These are phyloP conservation scores for Hydractinia symbiolongicarpus DNA, from an alignment of 30 jellyfish, hydroid and myxozoan genomes.

Conservation along the genomic window DNA sequence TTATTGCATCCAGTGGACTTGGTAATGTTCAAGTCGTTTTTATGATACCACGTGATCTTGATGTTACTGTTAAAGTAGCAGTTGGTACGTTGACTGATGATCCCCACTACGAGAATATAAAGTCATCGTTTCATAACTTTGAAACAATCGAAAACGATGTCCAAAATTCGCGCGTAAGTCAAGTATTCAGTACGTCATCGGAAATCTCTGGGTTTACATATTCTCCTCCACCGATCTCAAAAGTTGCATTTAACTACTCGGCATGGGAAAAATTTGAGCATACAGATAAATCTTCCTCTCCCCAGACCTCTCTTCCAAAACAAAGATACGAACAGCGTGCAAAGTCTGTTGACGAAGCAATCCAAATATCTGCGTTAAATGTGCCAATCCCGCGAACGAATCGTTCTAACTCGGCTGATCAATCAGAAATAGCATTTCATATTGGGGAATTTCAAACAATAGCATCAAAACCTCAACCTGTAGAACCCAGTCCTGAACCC, in stretches of 20 bases:
- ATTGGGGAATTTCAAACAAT: neutral
- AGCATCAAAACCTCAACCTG: neutral
- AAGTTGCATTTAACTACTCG: neutral
- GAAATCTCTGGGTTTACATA: conserved; percentile 61
- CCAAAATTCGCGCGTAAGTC: conserved; percentile 38
- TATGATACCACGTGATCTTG: conserved; percentile 59
- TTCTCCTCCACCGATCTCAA: conserved; percentile 15
- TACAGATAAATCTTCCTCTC: neutral
- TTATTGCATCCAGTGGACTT: conserved; percentile 78
- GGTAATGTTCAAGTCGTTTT: conserved; percentile 54
- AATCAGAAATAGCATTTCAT: neutral
- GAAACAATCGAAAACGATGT: conserved; percentile 38
- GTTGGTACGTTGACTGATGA: conserved; percentile 52
- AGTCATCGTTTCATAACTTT: conserved; percentile 59
- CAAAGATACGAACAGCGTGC: neutral
- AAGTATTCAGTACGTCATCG: conserved; percentile 29
- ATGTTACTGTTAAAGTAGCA: conserved; percentile 72
- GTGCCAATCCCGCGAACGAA: neutral
- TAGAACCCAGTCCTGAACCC: neutral
- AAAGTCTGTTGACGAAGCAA: neutral
- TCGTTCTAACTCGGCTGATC: neutral
- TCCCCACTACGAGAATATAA: conserved; percentile 56
- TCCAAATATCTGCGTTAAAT: neutral
- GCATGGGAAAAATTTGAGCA: conserved; percentile 16
- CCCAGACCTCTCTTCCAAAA: neutral